Percentiles rank a stretch among this genome's conserved stretches.
Evolutionary conservation across 2,113 vertebrate species (phyloP).

Genomic region (Catharus bicknelli): DNA sequence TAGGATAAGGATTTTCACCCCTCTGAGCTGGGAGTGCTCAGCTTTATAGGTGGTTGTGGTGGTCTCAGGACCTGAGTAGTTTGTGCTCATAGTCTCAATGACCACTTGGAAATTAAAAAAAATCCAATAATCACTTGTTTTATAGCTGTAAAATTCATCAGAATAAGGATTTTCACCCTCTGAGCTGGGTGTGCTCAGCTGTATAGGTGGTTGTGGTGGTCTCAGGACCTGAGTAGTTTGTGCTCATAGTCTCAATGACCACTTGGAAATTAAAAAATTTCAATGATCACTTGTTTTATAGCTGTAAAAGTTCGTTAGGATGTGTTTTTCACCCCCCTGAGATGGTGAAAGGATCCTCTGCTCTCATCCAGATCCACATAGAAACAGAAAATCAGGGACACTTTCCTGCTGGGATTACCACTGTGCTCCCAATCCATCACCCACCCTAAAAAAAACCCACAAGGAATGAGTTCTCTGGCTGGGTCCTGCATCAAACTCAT

Average conservation of each 20-base stretch:
- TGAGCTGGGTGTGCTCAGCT: no score
- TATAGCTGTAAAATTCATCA: not conserved
- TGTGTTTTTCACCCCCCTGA: not conserved
- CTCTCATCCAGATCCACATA: not conserved
- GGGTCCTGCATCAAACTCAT: not conserved
- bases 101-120: not conserved
- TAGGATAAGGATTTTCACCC: not conserved
- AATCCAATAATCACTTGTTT: not conserved
- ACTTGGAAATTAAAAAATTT: not conserved
- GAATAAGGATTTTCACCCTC: no score
- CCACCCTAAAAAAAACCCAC: not conserved
- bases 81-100: slow-evolving; percentile 35
- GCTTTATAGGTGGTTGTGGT: not conserved
- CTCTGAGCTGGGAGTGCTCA: not conserved
- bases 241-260: slow-evolving; percentile 15
- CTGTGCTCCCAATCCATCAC: not conserved
- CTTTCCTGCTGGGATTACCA: not conserved
- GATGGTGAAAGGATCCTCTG: not conserved
- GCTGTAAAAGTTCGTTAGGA: not conserved
- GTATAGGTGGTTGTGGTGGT: not conserved
- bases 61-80: not conserved
- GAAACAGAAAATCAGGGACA: not conserved
- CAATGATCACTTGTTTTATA: not conserved
- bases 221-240: not conserved
- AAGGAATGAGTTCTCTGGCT: not conserved